Evolutionary conservation across 1,140 invertebrate genomes (phyloP), one percentile per base, ranked within the genome.

Genomic region (Microplitis demolitor): DNA sequence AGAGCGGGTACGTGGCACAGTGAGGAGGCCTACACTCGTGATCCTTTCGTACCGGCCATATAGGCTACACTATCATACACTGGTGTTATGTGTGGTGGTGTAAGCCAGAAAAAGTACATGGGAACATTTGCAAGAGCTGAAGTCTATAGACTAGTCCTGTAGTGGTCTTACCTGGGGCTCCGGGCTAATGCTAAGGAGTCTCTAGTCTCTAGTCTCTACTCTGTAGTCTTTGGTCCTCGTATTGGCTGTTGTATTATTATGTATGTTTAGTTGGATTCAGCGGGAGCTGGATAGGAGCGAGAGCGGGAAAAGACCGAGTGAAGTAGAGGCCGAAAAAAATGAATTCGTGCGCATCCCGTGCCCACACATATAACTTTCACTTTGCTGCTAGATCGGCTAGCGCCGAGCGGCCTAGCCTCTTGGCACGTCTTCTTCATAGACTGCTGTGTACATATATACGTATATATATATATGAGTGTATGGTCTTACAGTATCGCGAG

Each of bases 281-380:
- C 39, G 5, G 39, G 39, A 45, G 39, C 71, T 58, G 63, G 63
- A 37, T 53, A 50, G 64, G 50, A 24, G 24, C 24, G 24, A 24
- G 24, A 24, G 24, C 24, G 24, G 24, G 71, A 76, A 72, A 71
- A 71, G 80, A 85, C 84, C 84, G 83, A 83, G 69, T 72, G 74
- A 37, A 72, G 81, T 76, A 82, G 84, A 84, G 85, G 86, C 85
- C 86, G 82, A 87, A 87, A 87, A 87, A 87, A 87, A 87, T 87
- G 83, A 85, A 86, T 85, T 87, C 85, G 86, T 87, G 86, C 86
- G 86, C 86, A 87, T 87, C 85, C 84, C 86, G 84, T 87, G 85
- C 86, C 85, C 86, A 87, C 86, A 87, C 86, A 82, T 87, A 85
- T 83, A 86, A 87, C 86, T 87, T 87, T 87, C 86, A 87, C 86